phyloP scores from a whole-genome alignment of 2,888 invertebrate species.

The Cryptocephalus primarius region DNA sequence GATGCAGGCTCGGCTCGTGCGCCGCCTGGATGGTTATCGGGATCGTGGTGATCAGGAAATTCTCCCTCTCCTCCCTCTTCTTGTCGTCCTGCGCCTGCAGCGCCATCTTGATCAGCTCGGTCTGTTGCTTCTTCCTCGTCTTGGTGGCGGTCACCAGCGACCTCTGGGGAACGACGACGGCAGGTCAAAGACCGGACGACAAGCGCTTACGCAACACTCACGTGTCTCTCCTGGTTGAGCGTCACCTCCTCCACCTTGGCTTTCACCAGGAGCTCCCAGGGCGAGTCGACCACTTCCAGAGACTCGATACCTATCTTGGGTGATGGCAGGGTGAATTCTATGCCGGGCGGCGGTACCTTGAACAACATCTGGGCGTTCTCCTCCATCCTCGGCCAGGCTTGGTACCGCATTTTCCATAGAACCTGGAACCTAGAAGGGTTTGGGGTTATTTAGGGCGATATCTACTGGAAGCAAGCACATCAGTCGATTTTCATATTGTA shows the following conservation, averaged over 20 bases:
- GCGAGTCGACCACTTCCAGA: slow-evolving; percentile 91
- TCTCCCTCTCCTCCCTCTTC: slow-evolving; percentile 86
- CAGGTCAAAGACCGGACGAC: too few species aligned
- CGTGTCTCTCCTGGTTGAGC: slow-evolving; percentile 93
- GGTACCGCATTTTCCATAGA: slow-evolving; percentile 92
- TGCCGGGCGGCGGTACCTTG: slow-evolving; percentile 97
- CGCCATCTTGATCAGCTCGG: slow-evolving; percentile 92
- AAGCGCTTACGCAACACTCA: slow-evolving; percentile 37
- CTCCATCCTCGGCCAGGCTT: slow-evolving; percentile 99
- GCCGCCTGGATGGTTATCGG: slow-evolving; percentile 93
- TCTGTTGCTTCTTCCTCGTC: slow-evolving; percentile 97
- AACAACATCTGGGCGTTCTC: slow-evolving; percentile 92
- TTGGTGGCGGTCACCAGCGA: slow-evolving; percentile 97
- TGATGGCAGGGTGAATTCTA: slow-evolving; percentile 97
- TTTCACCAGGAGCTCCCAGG: slow-evolving; percentile 97
- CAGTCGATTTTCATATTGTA: too few species aligned
- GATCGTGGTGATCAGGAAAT: slow-evolving; percentile 90
- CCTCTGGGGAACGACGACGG: slow-evolving; percentile 44
- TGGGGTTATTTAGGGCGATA: too few species aligned
- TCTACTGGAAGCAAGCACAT: neutral
- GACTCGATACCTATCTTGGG: slow-evolving; percentile 97
- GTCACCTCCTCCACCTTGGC: slow-evolving; percentile 99
- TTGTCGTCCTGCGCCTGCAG: slow-evolving; percentile 93
- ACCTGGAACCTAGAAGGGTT: slow-evolving; percentile 76
- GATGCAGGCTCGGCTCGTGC: slow-evolving; percentile 86